phyloP scores from a whole-genome alignment of 92 coral and sea anemone species.

The Phenganax subtilis region DNA sequence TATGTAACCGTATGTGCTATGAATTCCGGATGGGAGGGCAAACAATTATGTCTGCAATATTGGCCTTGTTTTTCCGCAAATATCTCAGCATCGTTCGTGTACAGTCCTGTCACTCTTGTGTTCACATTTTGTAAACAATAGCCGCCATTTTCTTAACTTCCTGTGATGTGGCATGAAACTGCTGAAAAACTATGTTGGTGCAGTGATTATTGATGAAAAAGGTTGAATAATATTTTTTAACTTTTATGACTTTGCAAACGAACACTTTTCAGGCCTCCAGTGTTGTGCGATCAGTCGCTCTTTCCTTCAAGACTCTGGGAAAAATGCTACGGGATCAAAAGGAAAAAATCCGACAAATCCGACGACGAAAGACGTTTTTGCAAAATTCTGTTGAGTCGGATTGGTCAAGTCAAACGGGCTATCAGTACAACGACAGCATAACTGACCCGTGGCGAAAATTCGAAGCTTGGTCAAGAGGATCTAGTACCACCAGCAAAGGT shows the following conservation, averaged over 20 bases:
- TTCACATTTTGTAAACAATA: neutral
- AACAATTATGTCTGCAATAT: neutral
- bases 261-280: conserved; percentile 69
- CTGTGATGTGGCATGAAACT: neutral
- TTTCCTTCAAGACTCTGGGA: conserved; percentile 88
- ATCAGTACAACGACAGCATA: conserved; percentile 37
- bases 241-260: neutral
- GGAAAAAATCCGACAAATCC: conserved; percentile 59
- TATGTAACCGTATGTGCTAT: neutral
- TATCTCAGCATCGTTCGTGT: neutral
- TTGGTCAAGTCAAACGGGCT: conserved; percentile 65
- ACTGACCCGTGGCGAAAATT: conserved; percentile 33
- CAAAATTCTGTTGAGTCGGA: conserved; percentile 91
- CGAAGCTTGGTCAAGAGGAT: conserved; percentile 26
- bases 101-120: neutral
- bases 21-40: conserved; percentile 8
- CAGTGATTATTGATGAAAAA: neutral
- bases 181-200: neutral
- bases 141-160: conserved; percentile 21
- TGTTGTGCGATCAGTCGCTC: conserved; percentile 88
- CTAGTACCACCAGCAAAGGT: conserved; percentile 34
- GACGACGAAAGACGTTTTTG: conserved; percentile 65
- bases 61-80: neutral
- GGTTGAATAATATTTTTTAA: neutral
- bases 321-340: conserved; percentile 71